phyloP scores from a whole-genome alignment of 2,888 invertebrate genomes.

The Lasiommata megera region DNA sequence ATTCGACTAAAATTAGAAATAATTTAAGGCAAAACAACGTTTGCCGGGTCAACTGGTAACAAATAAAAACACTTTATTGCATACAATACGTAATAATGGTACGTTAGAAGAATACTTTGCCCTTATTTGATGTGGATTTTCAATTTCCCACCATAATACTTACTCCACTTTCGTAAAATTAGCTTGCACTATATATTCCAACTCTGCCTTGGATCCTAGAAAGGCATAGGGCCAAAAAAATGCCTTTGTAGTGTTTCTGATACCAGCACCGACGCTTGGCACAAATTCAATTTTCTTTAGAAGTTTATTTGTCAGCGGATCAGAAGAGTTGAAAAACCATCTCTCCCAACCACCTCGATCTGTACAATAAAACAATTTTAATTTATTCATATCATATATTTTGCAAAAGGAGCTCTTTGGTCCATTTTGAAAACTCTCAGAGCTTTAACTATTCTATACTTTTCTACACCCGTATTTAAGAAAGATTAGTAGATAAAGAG shows the following conservation, averaged over 20 bases:
- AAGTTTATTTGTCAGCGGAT: constrained; percentile 82
- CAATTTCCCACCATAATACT: constrained; percentile 8
- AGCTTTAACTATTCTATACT: no score
- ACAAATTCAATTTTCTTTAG: constrained; percentile 86
- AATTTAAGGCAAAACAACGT: no score
- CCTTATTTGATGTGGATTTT: neutral
- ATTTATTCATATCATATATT: no score
- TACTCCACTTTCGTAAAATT: constrained; percentile 83
- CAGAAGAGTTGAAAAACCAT: constrained; percentile 87
- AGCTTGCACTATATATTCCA: constrained; percentile 87
- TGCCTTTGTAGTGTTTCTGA: constrained; percentile 87
- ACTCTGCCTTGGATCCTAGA: constrained; percentile 85
- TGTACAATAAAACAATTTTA: constrained; percentile 41
- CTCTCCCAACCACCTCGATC: constrained; percentile 89
- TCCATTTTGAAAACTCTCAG: no score
- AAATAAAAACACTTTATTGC: no score
- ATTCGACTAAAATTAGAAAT: no score
- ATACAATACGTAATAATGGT: no score
- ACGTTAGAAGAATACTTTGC: no score
- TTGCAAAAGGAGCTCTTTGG: no score
- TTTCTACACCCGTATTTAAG: no score
- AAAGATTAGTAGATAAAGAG: no score
- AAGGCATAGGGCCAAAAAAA: constrained; percentile 91
- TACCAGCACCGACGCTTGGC: constrained; percentile 83
- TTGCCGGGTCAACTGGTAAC: no score